Conservation (phyloP, 2,113 vertebrate genomes). For the Triplophysa dalaica region DNA sequence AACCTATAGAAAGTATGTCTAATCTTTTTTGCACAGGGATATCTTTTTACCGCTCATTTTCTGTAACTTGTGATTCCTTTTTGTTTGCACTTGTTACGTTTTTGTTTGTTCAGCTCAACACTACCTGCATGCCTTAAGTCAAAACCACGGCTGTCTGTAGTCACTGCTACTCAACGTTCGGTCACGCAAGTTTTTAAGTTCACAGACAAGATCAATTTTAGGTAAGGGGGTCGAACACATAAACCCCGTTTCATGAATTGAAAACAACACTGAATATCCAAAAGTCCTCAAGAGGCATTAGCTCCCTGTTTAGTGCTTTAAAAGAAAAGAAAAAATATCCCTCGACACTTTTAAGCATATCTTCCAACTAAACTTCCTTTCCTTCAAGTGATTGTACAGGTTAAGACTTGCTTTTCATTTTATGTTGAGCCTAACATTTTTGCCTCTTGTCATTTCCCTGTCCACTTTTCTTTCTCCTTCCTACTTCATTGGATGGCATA, state of each 20-base stretch:
- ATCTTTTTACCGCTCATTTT: conserved; percentile 18
- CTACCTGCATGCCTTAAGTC: conserved; percentile 81
- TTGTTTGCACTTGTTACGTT: conserved; percentile 40
- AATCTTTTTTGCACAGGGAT: neutral
- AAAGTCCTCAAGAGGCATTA: conserved; percentile 19
- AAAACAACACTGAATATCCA: no score
- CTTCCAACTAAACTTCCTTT: neutral
- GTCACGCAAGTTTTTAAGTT: conserved; percentile 68
- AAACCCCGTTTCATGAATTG: neutral
- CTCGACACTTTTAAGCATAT: neutral
- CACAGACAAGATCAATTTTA: conserved; percentile 72
- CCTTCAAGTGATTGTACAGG: neutral
- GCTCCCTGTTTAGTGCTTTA: neutral
- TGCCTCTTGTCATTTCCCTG: conserved; percentile 78
- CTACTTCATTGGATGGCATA: conserved; percentile 76
- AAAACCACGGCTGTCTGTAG: conserved; percentile 67
- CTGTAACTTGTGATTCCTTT: conserved; percentile 52
- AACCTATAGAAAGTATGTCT: neutral
- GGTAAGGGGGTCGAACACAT: conserved; percentile 70
- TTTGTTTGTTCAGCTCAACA: conserved; percentile 69
- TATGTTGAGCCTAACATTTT: conserved; percentile 65
- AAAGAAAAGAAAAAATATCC: neutral
- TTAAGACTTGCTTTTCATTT: conserved; percentile 14
- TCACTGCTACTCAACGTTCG: conserved; percentile 57
- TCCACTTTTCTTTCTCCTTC: conserved; percentile 63